These are phyloP conservation scores for Drosophila imparisetae DNA, from an alignment of 2,888 invertebrate species.

Conservation along the genomic window DNA sequence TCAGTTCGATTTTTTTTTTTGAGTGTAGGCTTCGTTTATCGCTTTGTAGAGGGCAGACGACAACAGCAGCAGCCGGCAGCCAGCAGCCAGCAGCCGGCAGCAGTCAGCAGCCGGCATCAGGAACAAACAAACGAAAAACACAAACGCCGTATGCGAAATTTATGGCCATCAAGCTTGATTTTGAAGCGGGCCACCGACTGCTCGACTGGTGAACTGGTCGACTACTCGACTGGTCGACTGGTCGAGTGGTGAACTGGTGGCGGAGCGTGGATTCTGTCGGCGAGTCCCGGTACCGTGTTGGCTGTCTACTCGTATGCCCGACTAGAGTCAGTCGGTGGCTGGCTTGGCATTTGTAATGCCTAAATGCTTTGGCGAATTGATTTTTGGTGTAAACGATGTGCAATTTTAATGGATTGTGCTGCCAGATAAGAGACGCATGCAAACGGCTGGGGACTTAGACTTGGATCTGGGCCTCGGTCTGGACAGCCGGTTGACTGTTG, in stretches of 20 bases:
- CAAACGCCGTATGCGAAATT: slow-evolving; percentile 76
- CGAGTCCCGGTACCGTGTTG: slow-evolving; percentile 19
- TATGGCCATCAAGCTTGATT: slow-evolving; percentile 83
- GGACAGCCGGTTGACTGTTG: slow-evolving; percentile 1
- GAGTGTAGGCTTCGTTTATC: slow-evolving; percentile 43
- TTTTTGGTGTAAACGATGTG: slow-evolving; percentile 85
- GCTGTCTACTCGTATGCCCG: slow-evolving; percentile 5
- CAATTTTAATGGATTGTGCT: slow-evolving; percentile 85
- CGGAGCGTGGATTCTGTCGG: slow-evolving; percentile 35
- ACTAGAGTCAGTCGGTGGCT: slow-evolving; percentile 62
- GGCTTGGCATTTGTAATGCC: slow-evolving; percentile 81
- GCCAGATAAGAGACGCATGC: slow-evolving; percentile 80
- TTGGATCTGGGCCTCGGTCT: slow-evolving; percentile 1
- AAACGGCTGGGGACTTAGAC: slow-evolving; percentile 20
- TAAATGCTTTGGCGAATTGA: slow-evolving; percentile 85
- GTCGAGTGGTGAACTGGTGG: slow-evolving; percentile 17
- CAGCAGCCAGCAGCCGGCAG: slow-evolving; percentile 6
- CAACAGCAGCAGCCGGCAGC: slow-evolving; percentile 28
- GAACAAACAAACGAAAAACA: slow-evolving; percentile 46
- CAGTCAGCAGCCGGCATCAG: slow-evolving; percentile 32
- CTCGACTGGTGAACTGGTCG: slow-evolving; percentile 1
- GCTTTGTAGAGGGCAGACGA: slow-evolving; percentile 65
- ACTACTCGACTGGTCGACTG: slow-evolving; percentile 29
- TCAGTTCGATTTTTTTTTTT: not conserved
- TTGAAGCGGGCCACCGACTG: slow-evolving; percentile 76